Conservation (phyloP, 2,113 vertebrate species). For the Procavia capensis region DNA sequence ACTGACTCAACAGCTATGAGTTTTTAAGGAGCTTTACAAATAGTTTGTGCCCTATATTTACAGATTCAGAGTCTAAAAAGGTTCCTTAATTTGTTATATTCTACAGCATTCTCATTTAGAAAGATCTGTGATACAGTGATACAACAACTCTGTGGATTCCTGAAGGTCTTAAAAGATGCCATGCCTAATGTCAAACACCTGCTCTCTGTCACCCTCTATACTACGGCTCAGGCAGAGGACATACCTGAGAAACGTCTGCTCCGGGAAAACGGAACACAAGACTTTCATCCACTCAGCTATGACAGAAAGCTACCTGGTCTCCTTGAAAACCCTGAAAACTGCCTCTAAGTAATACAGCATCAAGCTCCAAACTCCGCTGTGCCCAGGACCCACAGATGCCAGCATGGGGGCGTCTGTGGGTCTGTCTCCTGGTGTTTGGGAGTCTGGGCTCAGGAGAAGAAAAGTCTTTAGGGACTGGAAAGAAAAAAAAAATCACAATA, state of each 20-base stretch:
- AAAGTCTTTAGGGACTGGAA: neutral
- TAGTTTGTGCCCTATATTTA: neutral
- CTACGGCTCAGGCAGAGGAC: neutral
- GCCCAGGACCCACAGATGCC: neutral
- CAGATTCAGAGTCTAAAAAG: neutral
- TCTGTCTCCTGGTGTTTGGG: neutral
- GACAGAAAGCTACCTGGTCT: neutral
- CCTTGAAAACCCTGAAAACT: neutral
- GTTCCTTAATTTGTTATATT: neutral
- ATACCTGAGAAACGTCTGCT: neutral
- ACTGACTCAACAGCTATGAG: too few relatives aligned
- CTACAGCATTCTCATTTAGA: neutral
- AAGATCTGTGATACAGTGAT: neutral
- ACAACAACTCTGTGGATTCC: neutral
- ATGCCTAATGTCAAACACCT: neutral
- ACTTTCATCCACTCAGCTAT: neutral
- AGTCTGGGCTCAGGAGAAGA: neutral
- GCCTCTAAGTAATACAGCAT: accelerated
- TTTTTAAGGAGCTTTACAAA: neutral
- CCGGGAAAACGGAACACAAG: neutral
- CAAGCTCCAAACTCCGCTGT: neutral
- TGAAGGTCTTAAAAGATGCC: neutral
- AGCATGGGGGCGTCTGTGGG: too few relatives aligned
- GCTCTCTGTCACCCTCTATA: too few relatives aligned
- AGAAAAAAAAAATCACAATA: neutral